Evolutionary conservation across 2,113 vertebrate species (phyloP), one percentile per base, ranked within the genome.

Genomic region (Pluvialis apricaria): DNA sequence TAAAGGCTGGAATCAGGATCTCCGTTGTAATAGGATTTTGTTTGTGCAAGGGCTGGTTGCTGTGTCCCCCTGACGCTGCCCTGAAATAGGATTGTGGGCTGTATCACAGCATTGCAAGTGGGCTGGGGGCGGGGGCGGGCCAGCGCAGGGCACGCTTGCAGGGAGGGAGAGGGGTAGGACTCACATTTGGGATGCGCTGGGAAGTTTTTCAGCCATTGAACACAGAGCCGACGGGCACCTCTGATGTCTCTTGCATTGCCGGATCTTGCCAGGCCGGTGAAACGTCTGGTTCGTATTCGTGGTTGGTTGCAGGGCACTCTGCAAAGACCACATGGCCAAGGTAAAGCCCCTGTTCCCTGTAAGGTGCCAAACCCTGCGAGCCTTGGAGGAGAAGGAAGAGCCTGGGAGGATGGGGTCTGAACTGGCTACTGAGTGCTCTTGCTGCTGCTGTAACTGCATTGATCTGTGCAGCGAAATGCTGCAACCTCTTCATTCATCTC

Each of bases 1-100:
- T 97, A 97, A 96, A 96, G 92, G 76, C 86, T 96, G 72, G 86
- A 90, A 92, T 92, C 61, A 34, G 94, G 93, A 92, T 92, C 82
- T 77, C 79, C 6, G 20, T 88, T 94, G 94, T 88, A 95, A 97
- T 77, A 83, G 93, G 90, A 91, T 96, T 97, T 92, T 92, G 89
- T 95, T 93, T 97, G 96, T 92, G 72, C 78, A 78, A 90, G 88
- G 71, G 72, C 70, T 94, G 88, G 87, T 83, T 70, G 64, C 64
- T 3, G 4, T 2, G 20, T 82, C 65, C 79, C 57, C 83, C 49
- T 80, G 84, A 71, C 6, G 17, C 88, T 79, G 84, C 69, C 62
- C 60, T 86, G 47, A 61, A 79, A 89, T 85, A 71, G 92, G 79
- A 86, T 15, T 71, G 70, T 65, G 80, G 79, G 70, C n/a, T 93